Evolutionary conservation across 2,797 vertebrate species (phyloP).

Genomic region (Mormyrops attenuatus): DNA sequence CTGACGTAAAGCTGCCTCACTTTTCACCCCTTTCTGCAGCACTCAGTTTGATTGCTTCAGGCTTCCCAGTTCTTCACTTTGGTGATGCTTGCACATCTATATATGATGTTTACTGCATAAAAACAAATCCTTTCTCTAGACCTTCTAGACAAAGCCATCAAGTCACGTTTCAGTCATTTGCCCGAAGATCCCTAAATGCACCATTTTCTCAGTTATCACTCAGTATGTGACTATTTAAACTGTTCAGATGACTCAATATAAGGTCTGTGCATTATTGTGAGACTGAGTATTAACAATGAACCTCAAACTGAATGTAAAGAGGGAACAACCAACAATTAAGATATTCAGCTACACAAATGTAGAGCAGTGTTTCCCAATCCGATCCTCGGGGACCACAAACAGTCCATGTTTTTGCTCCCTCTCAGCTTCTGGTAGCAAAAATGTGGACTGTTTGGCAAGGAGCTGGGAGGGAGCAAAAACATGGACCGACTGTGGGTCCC

Average conservation of each 20-base stretch:
- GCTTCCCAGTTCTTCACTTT: not conserved
- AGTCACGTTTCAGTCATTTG: not conserved
- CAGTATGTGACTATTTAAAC: not conserved
- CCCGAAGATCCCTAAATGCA: not conserved
- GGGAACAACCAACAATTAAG: not conserved
- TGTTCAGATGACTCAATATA: not conserved
- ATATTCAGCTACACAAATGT: not conserved
- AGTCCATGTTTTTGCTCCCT: not conserved
- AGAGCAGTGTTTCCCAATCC: not conserved
- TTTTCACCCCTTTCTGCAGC: not conserved
- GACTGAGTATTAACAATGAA: not conserved
- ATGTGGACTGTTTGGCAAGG: not conserved
- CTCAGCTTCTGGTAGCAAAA: not conserved
- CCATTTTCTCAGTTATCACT: not conserved
- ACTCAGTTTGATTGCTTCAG: not conserved
- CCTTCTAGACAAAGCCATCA: not conserved
- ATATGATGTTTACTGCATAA: not conserved
- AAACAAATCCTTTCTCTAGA: not conserved
- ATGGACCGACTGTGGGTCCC: not conserved
- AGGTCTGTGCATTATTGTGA: not conserved
- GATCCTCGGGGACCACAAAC: not conserved
- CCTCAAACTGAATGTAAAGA: not conserved
- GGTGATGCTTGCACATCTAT: not conserved
- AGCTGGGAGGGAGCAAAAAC: not conserved
- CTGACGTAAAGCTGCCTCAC: not conserved